Evolutionary conservation across 2,888 invertebrate species (phyloP).

Genomic region (Eupithecia insigniata): DNA sequence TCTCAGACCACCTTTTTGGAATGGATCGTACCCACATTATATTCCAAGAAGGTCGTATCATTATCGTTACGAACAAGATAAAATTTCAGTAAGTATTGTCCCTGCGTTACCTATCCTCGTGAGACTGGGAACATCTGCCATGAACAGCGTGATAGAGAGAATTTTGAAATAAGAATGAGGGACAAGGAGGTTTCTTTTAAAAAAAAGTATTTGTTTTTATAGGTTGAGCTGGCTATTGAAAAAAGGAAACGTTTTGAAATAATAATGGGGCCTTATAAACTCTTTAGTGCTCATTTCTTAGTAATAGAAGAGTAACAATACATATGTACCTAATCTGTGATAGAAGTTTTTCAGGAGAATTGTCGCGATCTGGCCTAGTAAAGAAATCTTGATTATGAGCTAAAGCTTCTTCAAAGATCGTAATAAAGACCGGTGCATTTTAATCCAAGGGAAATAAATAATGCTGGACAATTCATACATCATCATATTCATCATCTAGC

Average conservation of each 20-base stretch:
- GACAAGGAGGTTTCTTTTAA: background rate
- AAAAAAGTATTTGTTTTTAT: background rate
- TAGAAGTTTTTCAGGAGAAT: too few species aligned
- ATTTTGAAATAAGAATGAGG: slow-evolving; percentile 12
- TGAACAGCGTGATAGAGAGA: background rate
- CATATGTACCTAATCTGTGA: too few species aligned
- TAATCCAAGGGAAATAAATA: too few species aligned
- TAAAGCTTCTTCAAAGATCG: too few species aligned
- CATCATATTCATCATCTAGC: too few species aligned
- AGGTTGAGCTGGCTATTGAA: background rate
- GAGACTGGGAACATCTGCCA: slow-evolving; percentile 27
- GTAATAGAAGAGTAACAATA: too few species aligned
- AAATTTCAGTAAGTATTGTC: slow-evolving; percentile 32
- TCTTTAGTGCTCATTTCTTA: too few species aligned
- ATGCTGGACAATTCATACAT: background rate
- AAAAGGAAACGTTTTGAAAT: background rate
- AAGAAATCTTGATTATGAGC: too few species aligned
- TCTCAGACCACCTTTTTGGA: slow-evolving; percentile 10
- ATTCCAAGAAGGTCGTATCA: slow-evolving; percentile 33
- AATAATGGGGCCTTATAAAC: background rate
- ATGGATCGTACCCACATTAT: slow-evolving; percentile 23
- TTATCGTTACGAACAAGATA: slow-evolving; percentile 34
- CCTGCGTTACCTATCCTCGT: slow-evolving; percentile 18
- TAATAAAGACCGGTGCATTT: too few species aligned
- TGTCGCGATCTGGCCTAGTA: too few species aligned